These are phyloP conservation scores for Cliona cf. orientalis DNA, from an alignment of 37 sponge, comb jelly and placozoan genomes.

Conservation along the genomic window DNA sequence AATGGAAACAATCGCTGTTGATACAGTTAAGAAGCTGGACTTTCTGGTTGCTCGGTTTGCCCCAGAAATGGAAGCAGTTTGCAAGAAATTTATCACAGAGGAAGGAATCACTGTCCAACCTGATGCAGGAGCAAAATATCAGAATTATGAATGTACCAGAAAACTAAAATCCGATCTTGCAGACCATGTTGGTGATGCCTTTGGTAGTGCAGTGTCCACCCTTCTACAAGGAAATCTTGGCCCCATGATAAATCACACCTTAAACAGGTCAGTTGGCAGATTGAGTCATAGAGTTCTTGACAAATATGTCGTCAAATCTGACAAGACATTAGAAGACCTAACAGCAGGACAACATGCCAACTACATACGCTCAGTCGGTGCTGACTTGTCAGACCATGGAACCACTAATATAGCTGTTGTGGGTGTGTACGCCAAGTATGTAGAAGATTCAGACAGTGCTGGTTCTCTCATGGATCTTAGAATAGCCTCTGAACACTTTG, in stretches of 20 bases:
- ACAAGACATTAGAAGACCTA: background rate
- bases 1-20: too few species aligned
- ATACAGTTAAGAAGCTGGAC: background rate
- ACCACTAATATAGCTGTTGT: background rate
- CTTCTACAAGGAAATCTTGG: background rate
- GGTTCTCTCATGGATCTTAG: background rate
- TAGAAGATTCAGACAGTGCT: background rate
- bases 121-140: background rate
- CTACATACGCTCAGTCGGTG: background rate
- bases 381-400: background rate
- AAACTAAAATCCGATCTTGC: background rate
- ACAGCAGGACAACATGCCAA: background rate
- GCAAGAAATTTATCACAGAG: background rate
- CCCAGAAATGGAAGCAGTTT: background rate
- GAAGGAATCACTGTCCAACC: background rate
- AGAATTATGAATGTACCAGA: background rate
- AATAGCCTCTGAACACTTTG: background rate
- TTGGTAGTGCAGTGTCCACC: background rate
- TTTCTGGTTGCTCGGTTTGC: slow-evolving; percentile 1
- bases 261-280: background rate
- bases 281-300: background rate
- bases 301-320: background rate
- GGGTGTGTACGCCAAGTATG: background rate
- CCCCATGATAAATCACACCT: background rate
- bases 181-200: background rate